phyloP scores from a whole-genome alignment of 1,140 invertebrate species.

The Theocolax elegans region DNA sequence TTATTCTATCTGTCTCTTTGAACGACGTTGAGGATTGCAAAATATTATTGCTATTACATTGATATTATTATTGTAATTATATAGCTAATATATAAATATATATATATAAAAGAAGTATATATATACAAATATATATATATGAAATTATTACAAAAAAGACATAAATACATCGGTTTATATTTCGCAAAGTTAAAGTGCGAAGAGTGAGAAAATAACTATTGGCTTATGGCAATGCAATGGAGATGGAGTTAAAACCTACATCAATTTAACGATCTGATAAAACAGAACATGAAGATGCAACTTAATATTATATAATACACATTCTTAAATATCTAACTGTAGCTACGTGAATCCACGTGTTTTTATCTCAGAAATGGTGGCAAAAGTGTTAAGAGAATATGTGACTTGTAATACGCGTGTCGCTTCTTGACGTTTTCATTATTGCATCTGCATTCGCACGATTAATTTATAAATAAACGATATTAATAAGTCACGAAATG shows the following conservation, averaged over 20 bases:
- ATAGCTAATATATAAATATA: conserved; percentile 58
- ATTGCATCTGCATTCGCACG: conserved; percentile 68
- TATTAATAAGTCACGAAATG: conserved; percentile 55
- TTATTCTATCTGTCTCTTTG: conserved; percentile 58
- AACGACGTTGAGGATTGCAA: conserved; percentile 59
- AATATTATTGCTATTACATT: conserved; percentile 63
- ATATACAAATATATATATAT: conserved; percentile 45
- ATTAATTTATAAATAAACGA: conserved; percentile 70
- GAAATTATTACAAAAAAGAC: conserved; percentile 31
- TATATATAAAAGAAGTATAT: conserved; percentile 51
- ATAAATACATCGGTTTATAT: conserved; percentile 37
- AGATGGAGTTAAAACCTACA: conserved; percentile 26
- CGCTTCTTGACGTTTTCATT: conserved; percentile 69
- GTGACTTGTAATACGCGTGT: conserved; percentile 66
- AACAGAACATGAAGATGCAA: conserved; percentile 51
- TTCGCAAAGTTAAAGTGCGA: conserved; percentile 31
- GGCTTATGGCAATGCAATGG: conserved; percentile 40
- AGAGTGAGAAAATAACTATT: conserved; percentile 23
- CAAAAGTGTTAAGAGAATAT: conserved; percentile 60
- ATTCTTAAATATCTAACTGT: conserved; percentile 60
- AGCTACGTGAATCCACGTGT: conserved; percentile 58
- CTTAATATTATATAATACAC: conserved; percentile 59
- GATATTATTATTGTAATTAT: conserved; percentile 64
- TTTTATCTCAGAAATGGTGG: conserved; percentile 56
- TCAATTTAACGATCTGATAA: conserved; percentile 41